Evolutionary conservation across 2,888 invertebrate species (phyloP), one percentile per base, ranked within the genome.

Genomic region (Labia minor): DNA sequence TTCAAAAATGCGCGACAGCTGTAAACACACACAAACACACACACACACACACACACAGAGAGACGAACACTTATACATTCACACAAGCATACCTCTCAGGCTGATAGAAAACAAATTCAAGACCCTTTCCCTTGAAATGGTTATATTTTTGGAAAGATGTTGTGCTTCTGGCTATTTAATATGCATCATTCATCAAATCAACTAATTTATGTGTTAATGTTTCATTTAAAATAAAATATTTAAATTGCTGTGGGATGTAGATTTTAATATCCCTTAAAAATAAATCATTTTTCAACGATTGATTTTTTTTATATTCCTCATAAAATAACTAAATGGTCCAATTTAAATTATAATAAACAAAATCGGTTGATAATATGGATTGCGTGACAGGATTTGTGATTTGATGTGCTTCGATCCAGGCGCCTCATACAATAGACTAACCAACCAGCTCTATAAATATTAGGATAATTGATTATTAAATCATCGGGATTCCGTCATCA

Each of bases 171-270:
- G 49, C 49, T 49, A 49, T 49, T 49, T 49, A 49, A 49, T 49
- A 49, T 49, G 49, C 49, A 49, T 49, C 49, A 49, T 49, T 49
- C 49, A 49, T 49, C 49, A 49, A 49, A 49, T 8, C 16, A 49
- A 49, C 49, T 8, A 26, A 3, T 49, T 8, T 14, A 49, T 10
- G 49, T 49, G 49, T 49, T 49, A 49, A n/a, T 49, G 2, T 14
- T n/a, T 4, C 3, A 49, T 49, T 49, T 49, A 49, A 49, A 8
- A n/a, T 49, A 49, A 14, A 49, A 49, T 49, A 49, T 49, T 49
- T 49, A 49, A 49, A 49, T 49, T 49, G 49, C 49, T 49, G 3
- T 14, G 3, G 49, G 16, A 49, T 49, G 49, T 49, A 14, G 49
- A 49, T 49, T 49, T 49, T 49, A 14, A 49, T 49, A 8, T 14